Evolutionary conservation across 2,888 invertebrate species (phyloP).

Genomic region (Tiliacea citrago): DNA sequence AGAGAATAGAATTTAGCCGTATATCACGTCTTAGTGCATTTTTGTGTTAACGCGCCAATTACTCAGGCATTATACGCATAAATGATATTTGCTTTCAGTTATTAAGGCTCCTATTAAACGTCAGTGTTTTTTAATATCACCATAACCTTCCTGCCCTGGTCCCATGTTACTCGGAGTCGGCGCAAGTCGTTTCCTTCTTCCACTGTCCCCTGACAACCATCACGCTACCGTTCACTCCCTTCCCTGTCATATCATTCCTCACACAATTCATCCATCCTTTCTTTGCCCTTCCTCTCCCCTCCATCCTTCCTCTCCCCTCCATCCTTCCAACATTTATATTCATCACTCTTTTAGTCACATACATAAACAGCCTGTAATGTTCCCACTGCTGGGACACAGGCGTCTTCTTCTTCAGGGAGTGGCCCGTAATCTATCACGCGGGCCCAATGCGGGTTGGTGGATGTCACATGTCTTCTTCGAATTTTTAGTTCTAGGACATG

Average conservation of each 20-base stretch:
- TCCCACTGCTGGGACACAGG: too few relatives aligned
- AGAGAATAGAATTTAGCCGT: slow-evolving; percentile 27
- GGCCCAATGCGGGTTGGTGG: too few relatives aligned
- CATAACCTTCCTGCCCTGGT: background rate
- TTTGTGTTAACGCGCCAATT: slow-evolving; percentile 37
- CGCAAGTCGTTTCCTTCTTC: background rate
- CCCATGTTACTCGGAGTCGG: background rate
- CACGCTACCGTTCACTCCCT: background rate
- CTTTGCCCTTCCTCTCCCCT: too few relatives aligned
- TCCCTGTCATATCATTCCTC: background rate
- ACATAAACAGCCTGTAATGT: too few relatives aligned
- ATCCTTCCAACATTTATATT: too few relatives aligned
- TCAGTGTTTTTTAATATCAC: background rate
- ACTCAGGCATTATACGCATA: background rate
- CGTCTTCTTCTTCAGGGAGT: too few relatives aligned
- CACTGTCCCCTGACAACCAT: background rate
- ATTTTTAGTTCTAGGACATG: too few relatives aligned
- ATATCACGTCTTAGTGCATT: slow-evolving; percentile 34
- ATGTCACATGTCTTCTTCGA: too few relatives aligned
- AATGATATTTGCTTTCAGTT: slow-evolving; percentile 33
- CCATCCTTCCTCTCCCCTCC: too few relatives aligned
- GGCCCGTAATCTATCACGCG: too few relatives aligned
- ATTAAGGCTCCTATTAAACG: background rate
- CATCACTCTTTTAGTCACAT: background rate
- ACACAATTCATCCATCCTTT: background rate